phyloP scores from a whole-genome alignment of 1,140 invertebrate genomes.

The Pachyrhynchus sulphureomaculatus region DNA sequence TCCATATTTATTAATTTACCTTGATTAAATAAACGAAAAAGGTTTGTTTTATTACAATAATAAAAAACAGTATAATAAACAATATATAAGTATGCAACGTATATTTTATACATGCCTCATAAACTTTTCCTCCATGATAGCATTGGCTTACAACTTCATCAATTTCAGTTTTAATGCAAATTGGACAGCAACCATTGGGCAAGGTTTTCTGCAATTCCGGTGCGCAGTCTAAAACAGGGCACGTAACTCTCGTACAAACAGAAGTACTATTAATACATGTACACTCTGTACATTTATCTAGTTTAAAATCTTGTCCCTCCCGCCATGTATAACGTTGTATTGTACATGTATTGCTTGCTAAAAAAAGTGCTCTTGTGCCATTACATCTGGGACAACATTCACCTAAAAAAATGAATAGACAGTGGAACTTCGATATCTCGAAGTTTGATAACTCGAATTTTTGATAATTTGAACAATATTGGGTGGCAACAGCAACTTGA shows the following conservation, averaged over 20 bases:
- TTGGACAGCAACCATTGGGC: conserved; percentile 75
- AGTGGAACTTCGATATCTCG: no score
- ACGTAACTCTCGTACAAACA: conserved; percentile 74
- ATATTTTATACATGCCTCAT: conserved; percentile 59
- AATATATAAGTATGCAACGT: no score
- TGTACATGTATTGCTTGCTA: conserved; percentile 62
- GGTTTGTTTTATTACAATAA: no score
- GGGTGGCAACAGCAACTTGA: no score
- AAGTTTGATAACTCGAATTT: no score
- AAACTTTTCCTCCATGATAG: conserved; percentile 61
- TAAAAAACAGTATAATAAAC: no score
- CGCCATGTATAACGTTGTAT: conserved; percentile 66
- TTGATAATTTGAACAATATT: no score
- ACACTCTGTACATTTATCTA: conserved; percentile 82
- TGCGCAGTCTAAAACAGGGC: conserved; percentile 79
- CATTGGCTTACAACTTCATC: conserved; percentile 67
- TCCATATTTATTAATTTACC: no score
- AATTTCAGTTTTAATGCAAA: conserved; percentile 54
- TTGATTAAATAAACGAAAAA: no score
- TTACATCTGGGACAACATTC: conserved; percentile 84
- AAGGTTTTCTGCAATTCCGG: conserved; percentile 65
- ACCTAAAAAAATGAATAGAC: conserved; percentile 53
- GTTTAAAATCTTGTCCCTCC: conserved; percentile 60
- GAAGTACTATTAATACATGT: conserved; percentile 75
- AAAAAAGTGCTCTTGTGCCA: conserved; percentile 48